Conservation (phyloP, 2,113 vertebrate genomes). For the Dendropsophus ebraccatus region DNA sequence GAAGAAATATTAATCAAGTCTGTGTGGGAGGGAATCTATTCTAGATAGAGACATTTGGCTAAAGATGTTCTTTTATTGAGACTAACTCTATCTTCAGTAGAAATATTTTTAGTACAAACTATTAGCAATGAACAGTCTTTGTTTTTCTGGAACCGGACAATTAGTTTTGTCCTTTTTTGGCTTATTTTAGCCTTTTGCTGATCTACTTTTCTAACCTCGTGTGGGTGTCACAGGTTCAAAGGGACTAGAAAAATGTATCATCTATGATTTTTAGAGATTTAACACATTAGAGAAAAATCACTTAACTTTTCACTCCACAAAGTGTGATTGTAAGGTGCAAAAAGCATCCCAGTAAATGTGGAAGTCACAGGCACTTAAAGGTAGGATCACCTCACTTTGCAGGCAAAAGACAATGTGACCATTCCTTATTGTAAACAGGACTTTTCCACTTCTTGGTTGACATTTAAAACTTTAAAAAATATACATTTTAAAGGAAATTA, state of each 20-base stretch:
- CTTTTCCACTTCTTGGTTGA: background rate
- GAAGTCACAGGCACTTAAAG: background rate
- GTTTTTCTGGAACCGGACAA: background rate
- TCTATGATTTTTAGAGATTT: background rate
- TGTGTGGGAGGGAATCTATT: background rate
- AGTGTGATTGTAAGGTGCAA: background rate
- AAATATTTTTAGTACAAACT: background rate
- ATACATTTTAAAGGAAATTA: background rate
- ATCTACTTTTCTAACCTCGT: background rate
- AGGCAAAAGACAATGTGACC: background rate
- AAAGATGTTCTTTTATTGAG: background rate
- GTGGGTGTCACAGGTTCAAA: background rate
- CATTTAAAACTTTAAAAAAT: background rate
- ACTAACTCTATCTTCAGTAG: background rate
- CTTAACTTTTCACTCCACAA: background rate
- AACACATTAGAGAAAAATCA: background rate
- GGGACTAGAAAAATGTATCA: background rate
- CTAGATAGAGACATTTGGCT: background rate
- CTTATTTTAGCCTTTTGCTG: background rate
- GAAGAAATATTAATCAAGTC: background rate
- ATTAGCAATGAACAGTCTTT: background rate
- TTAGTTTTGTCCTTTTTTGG: background rate
- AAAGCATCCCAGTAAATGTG: background rate
- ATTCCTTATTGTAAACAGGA: background rate
- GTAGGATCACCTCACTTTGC: background rate